Evolutionary conservation across 2,797 vertebrate genomes (phyloP).

Genomic region (Protonibea diacanthus): DNA sequence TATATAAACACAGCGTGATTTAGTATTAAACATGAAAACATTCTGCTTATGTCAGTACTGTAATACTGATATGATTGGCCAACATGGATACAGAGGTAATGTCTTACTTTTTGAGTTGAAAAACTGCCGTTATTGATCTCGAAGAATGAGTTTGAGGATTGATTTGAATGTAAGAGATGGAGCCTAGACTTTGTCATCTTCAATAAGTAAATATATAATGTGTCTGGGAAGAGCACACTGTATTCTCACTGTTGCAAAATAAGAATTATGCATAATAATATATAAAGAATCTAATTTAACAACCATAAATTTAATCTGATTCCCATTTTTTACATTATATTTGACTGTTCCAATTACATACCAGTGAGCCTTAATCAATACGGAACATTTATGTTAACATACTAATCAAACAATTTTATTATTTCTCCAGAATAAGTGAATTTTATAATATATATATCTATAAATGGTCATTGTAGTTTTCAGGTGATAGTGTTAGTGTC

Average conservation of each 20-base stretch:
- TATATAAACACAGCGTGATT: constrained; percentile 58
- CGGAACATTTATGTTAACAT: not conserved
- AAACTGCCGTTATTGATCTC: not conserved
- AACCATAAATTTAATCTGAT: too few relatives aligned
- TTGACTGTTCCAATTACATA: not conserved
- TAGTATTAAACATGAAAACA: constrained; percentile 44
- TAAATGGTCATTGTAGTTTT: not conserved
- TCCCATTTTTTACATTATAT: not conserved
- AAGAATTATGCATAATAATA: not conserved
- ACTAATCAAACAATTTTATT: not conserved
- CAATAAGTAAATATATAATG: too few relatives aligned
- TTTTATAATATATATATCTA: not conserved
- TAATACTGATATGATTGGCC: constrained; percentile 2
- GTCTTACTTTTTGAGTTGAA: not conserved
- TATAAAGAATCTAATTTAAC: too few relatives aligned
- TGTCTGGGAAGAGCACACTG: not conserved
- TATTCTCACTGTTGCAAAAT: not conserved
- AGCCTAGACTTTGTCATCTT: not conserved
- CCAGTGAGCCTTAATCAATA: not conserved
- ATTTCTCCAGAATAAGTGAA: not conserved
- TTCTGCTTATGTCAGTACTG: not conserved
- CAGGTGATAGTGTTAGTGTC: not conserved
- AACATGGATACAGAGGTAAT: not conserved
- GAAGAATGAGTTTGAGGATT: not conserved
- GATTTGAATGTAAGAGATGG: not conserved